Percentiles rank a stretch among this genome's conserved stretches.
These are phyloP conservation scores for Echiichthys vipera DNA, from an alignment of 2,797 vertebrate species.

Conservation along the genomic window DNA sequence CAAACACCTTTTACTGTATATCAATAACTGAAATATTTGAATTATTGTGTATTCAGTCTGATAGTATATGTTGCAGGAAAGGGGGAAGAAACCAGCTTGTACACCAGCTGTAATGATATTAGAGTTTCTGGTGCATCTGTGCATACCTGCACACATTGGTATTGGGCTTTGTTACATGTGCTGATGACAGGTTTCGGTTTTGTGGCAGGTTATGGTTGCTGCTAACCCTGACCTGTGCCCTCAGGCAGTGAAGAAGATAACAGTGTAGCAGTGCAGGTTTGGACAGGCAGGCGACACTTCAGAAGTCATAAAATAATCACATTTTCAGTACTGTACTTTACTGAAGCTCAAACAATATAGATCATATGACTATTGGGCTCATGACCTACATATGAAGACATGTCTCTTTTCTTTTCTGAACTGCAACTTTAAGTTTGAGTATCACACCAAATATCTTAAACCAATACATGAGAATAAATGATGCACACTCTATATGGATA, in stretches of 20 bases:
- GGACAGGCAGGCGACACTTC: slow-evolving; percentile 29
- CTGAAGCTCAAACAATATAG: background rate
- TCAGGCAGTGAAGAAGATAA: slow-evolving; percentile 34
- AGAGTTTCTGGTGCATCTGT: slow-evolving; percentile 2
- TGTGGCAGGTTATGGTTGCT: slow-evolving; percentile 40
- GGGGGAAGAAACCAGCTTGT: slow-evolving; percentile 11
- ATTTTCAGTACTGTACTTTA: slow-evolving; percentile 21
- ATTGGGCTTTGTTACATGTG: slow-evolving; percentile 26
- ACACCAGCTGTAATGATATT: slow-evolving; percentile 13
- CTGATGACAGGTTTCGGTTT: slow-evolving; percentile 35
- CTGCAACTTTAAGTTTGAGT: background rate
- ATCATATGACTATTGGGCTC: background rate
- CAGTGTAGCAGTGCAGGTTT: slow-evolving; percentile 46
- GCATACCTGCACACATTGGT: slow-evolving; percentile 26
- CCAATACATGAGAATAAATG: background rate
- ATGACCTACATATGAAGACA: background rate
- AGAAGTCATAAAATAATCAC: slow-evolving; percentile 20
- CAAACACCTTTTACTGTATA: background rate
- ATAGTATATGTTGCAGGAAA: background rate
- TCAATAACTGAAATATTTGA: background rate
- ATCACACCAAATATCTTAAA: slow-evolving; percentile 4
- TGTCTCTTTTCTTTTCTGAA: background rate
- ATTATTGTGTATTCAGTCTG: background rate
- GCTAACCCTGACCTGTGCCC: slow-evolving; percentile 46
- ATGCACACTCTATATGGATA: background rate